Conservation (phyloP, 2,797 vertebrate genomes). For the Hyperoplus immaculatus region DNA sequence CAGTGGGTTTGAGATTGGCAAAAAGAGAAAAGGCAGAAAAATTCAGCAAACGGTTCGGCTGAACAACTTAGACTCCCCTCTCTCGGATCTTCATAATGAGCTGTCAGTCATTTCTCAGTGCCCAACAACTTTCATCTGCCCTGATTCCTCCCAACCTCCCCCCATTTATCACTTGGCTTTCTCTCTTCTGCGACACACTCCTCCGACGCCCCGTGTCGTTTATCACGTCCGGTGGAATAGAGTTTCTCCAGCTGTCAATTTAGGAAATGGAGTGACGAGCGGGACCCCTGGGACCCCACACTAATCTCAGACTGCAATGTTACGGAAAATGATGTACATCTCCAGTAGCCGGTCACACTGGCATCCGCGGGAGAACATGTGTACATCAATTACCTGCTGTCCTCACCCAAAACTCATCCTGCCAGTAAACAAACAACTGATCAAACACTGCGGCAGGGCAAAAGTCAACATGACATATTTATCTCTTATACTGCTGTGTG, state of each 20-base stretch:
- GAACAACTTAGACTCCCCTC: slow-evolving; percentile 62
- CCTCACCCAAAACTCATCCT: slow-evolving; percentile 47
- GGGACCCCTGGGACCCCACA: slow-evolving; percentile 74
- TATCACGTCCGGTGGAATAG: slow-evolving; percentile 82
- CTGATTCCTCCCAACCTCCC: slow-evolving; percentile 82
- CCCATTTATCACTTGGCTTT: slow-evolving; percentile 82
- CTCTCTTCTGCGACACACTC: slow-evolving; percentile 71
- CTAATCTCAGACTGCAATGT: slow-evolving; percentile 79
- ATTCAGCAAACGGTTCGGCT: slow-evolving; percentile 29
- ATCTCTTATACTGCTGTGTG: background rate
- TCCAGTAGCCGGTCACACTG: slow-evolving; percentile 54
- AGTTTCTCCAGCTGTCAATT: slow-evolving; percentile 87
- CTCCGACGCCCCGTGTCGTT: slow-evolving; percentile 75
- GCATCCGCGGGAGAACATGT: slow-evolving; percentile 23
- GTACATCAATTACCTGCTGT: slow-evolving; percentile 48
- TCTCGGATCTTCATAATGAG: slow-evolving; percentile 78
- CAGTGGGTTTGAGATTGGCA: background rate
- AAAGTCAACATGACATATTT: slow-evolving; percentile 21
- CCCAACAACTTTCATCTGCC: slow-evolving; percentile 88
- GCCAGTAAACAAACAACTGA: slow-evolving; percentile 62
- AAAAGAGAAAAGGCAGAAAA: slow-evolving; percentile 37
- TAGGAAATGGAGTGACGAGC: slow-evolving; percentile 86
- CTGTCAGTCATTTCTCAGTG: slow-evolving; percentile 84
- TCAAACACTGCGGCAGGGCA: slow-evolving; percentile 28
- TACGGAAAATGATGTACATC: slow-evolving; percentile 77